phyloP scores from a whole-genome alignment of 2,888 invertebrate genomes.

The Mimachlamys varia region DNA sequence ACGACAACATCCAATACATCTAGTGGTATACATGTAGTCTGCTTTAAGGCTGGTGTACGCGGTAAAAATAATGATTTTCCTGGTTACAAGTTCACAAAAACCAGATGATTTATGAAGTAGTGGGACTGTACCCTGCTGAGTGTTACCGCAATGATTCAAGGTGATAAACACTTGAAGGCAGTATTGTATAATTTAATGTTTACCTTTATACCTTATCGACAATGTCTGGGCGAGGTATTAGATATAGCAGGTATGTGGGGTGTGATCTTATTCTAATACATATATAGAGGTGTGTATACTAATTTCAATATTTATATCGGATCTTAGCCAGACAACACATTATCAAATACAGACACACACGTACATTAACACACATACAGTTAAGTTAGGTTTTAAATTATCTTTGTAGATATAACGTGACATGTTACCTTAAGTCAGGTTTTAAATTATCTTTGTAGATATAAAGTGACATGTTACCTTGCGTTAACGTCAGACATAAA shows the following conservation, averaged over 20 bases:
- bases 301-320: not conserved
- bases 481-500: not conserved
- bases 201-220: not conserved
- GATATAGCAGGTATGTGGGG: not conserved
- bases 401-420: not conserved
- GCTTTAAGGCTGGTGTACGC: not conserved
- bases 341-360: not conserved
- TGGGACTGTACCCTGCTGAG: not conserved
- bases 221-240: not conserved
- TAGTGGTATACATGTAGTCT: not conserved
- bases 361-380: not conserved
- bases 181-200: not conserved
- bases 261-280: not conserved
- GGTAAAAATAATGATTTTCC: not conserved
- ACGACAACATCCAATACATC: not conserved
- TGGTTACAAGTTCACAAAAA: not conserved
- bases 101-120: not conserved
- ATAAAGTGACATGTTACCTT: conserved; percentile 7
- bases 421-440: not conserved
- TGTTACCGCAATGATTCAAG: not conserved
- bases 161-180: not conserved
- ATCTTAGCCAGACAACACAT: not conserved
- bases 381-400: not conserved
- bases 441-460: not conserved
- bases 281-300: not conserved